These are phyloP conservation scores for Myodes glareolus DNA, from an alignment of 2,113 vertebrate genomes.

Conservation along the genomic window DNA sequence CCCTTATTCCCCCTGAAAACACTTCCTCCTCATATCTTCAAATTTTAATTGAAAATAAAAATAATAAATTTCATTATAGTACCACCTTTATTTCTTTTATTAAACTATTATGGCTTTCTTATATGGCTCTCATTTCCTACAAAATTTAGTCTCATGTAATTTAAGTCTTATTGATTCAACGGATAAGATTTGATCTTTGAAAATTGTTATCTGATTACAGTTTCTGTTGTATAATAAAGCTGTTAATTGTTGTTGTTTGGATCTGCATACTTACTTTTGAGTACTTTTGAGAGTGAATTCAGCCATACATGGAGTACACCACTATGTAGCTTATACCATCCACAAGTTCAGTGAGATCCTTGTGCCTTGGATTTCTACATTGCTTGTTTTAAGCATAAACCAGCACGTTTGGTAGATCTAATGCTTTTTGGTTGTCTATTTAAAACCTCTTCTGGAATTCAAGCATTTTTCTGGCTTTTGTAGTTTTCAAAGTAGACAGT, in stretches of 20 bases:
- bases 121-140: not conserved
- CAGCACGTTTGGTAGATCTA: too few species aligned
- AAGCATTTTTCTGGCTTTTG: not conserved
- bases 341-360: not conserved
- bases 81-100: not conserved
- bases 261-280: not conserved
- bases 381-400: not conserved
- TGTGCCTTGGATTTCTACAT: not conserved
- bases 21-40: not conserved
- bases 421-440: slow-evolving; percentile 28
- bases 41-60: not conserved
- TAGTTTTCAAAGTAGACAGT: not conserved
- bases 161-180: not conserved
- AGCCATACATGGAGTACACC: not conserved
- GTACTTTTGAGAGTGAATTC: not conserved
- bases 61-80: not conserved
- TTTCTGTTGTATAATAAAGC: not conserved
- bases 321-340: not conserved
- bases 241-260: not conserved
- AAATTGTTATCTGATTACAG: not conserved
- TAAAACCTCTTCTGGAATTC: not conserved
- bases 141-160: not conserved
- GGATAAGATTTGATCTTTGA: not conserved
- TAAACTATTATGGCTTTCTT: not conserved
- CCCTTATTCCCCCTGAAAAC: not conserved